Evolutionary conservation across 2,113 vertebrate genomes (phyloP), one percentile per base, ranked within the genome.

Genomic region (Hyperopisus bebe): DNA sequence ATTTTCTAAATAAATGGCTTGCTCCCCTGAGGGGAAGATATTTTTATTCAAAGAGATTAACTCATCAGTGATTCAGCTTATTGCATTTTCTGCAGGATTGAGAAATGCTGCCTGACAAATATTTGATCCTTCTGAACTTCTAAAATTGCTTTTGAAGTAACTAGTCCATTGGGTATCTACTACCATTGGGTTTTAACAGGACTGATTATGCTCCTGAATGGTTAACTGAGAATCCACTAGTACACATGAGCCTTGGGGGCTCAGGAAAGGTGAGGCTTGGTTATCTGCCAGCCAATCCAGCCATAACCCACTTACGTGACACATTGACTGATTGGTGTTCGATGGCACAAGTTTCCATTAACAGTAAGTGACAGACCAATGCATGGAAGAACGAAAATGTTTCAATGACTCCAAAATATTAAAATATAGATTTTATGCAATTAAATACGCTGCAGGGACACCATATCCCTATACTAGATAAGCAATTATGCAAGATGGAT

Each of bases 1-100:
- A 80, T 80, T 80, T 80, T 80, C 74, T 80, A 80, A 80, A 80
- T 10, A 80, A 80, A 80, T 42, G 74, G 74, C 74, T 80, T 80
- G 31, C 35, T 80, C 74, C 35, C 74, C 74, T 42, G 31, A 80
- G 35, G 74, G 74, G 74, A 80, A 80, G 74, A 80, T 42, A 80
- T 19, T 42, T 42, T 42, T 80, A 80, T 80, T 80, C 74, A 19
- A 27, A 80, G 74, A 80, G 74, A 80, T 80, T 80, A 80, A 39
- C 74, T 80, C 74, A 42, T 80, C 74, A 80, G 74, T 80, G 74
- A 80, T 80, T 80, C 35, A 42, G 74, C 35, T 21, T 39, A 80
- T 42, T 80, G 6, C 15, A 80, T 42, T 80, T 80, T 80, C 35
- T 42, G 74, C 74, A 80, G 17, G 74, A 80, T 35, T 80, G 74